Base-by-base conservation (phyloP, 30 jellyfish, hydroid and myxozoan genomes). In the Catostylus mosaicus region DNA sequence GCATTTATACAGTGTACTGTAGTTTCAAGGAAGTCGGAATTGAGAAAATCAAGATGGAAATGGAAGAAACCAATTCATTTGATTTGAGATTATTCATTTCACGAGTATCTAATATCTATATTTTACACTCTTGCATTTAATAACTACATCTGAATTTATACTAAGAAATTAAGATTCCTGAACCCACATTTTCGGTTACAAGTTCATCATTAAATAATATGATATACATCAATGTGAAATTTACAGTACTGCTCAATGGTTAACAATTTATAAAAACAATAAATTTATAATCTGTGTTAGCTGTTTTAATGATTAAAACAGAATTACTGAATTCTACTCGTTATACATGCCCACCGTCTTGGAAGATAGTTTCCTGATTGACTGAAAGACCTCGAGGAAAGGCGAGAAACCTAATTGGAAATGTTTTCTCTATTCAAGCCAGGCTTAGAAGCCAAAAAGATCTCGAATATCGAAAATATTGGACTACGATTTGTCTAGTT, bases 171-270 rank as follows among this genome's bases (percentile, higher is more conserved):
- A 76, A 70, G 78, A 76, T 76, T 76, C 78, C 76, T 76, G 38
- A 76, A 20, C 78, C 69, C 78, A 76, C 26, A 57, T 47, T 57
- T 76, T 76, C 78, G 88, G 78, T 76, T 76, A 76, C 88, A 50
- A n/a, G 56, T 36, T 75, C 75, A 76, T 40, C 34, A 57, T 76
- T 76, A 76, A 76, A 76, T 76, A 76, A 57, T 35, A 76, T 59
- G 88, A 59, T 56, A 76, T 57, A 76, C 78, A 76, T 62, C 88
- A 56, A 48, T 24, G 76, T 38, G 78, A 76, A 51, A 76, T 56
- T 76, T 57, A 76, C 78, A 76, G 22, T 76, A 59, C 31, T 76
- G 76, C 33, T 59, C 38, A 48, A 52, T 33, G 77, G 88, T 76
- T 76, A 57, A 10, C 37, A 59, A 10, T 76, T 62, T 59, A 52